These are phyloP conservation scores for Trematomus loennbergii DNA, from an alignment of 2,113 vertebrate species.

Conservation along the genomic window DNA sequence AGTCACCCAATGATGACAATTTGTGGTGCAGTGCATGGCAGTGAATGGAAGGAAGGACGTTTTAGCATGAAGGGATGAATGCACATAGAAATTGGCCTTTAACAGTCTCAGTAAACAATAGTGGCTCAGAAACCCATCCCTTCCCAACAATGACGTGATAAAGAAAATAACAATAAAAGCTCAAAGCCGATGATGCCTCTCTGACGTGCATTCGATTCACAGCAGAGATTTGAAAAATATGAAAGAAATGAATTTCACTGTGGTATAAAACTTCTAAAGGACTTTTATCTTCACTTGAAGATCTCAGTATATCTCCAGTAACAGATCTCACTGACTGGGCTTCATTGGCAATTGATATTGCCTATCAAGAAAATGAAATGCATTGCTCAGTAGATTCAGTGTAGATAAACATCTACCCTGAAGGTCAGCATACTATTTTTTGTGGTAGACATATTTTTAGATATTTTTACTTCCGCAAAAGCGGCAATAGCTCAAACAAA, in stretches of 20 bases:
- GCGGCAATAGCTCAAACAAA: too few species aligned
- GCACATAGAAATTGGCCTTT: constrained; percentile 47
- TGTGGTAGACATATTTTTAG: neutral
- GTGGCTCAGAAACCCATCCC: constrained; percentile 14
- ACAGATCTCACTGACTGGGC: neutral
- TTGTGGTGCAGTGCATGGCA: constrained; percentile 57
- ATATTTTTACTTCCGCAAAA: too few species aligned
- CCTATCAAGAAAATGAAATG: neutral
- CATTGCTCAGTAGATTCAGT: neutral
- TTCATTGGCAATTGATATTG: neutral
- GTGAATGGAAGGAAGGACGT: constrained; percentile 78
- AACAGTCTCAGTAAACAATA: constrained; percentile 58
- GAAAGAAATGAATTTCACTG: neutral
- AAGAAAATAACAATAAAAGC: constrained; percentile 49
- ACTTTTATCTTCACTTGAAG: constrained; percentile 6
- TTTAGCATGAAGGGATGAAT: constrained; percentile 35
- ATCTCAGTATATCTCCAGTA: constrained; percentile 11
- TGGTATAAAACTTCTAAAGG: neutral
- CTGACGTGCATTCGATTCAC: constrained; percentile 4
- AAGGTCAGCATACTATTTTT: neutral
- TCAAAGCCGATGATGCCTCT: neutral
- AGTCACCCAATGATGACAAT: constrained; percentile 40
- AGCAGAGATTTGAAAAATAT: neutral
- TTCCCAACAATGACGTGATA: constrained; percentile 28
- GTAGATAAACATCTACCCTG: neutral